phyloP scores from a whole-genome alignment of 2,113 vertebrate genomes.

The Edolisoma coerulescens region DNA sequence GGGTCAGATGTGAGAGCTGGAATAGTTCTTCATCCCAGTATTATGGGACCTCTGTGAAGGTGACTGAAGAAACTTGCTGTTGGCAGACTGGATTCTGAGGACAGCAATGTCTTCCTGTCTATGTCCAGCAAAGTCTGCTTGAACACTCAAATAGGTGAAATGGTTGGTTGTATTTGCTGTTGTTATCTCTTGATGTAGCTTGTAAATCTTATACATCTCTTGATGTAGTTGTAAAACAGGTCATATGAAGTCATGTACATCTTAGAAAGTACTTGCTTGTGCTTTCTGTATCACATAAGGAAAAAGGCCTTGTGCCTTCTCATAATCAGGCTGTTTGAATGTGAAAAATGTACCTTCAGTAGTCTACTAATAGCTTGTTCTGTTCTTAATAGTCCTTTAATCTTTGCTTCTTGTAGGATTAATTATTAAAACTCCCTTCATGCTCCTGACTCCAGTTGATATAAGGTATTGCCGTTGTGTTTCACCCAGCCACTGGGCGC shows the following conservation, averaged over 20 bases:
- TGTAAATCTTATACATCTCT: too few relatives aligned
- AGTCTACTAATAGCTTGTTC: background rate
- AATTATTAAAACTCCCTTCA: background rate
- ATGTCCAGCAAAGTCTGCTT: background rate
- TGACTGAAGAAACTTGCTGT: background rate
- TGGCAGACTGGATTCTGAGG: background rate
- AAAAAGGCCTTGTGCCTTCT: background rate
- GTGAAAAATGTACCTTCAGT: background rate
- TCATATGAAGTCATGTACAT: background rate
- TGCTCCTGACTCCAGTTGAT: background rate
- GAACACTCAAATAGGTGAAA: background rate
- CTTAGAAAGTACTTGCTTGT: background rate
- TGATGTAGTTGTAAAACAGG: background rate
- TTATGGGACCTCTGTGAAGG: background rate
- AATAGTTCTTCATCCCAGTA: background rate
- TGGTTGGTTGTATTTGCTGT: background rate
- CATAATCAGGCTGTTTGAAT: background rate
- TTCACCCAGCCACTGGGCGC: background rate
- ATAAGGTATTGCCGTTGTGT: background rate
- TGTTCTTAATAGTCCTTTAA: background rate
- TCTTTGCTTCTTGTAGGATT: background rate
- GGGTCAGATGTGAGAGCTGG: background rate
- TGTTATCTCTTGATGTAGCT: background rate
- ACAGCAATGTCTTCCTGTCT: accelerated
- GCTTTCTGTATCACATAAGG: background rate